Percentiles rank a stretch among this genome's conserved stretches.
phyloP scores from a whole-genome alignment of 2,797 vertebrate species.

The Chelon labrosus region DNA sequence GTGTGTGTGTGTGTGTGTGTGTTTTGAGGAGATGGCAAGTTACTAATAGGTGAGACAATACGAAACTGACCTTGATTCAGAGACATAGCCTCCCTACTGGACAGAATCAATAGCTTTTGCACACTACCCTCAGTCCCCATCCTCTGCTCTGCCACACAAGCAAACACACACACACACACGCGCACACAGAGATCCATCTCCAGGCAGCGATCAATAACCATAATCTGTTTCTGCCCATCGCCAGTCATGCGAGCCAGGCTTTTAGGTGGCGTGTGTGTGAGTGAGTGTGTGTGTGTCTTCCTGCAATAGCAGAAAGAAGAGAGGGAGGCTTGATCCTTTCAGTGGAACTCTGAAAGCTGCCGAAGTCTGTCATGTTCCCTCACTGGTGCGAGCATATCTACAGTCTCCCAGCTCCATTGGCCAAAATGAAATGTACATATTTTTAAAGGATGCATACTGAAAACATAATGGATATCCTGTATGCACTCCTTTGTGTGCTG shows the following conservation, averaged over 20 bases:
- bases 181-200: slow-evolving; percentile 86
- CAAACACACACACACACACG: slow-evolving; percentile 61
- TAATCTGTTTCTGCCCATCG: slow-evolving; percentile 94
- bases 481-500: slow-evolving; percentile 51
- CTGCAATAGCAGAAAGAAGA: slow-evolving; percentile 50
- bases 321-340: slow-evolving; percentile 70
- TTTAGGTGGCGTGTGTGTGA: slow-evolving; percentile 66
- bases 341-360: slow-evolving; percentile 66
- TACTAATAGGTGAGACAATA: slow-evolving; percentile 84
- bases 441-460: slow-evolving; percentile 46
- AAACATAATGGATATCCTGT: slow-evolving; percentile 55
- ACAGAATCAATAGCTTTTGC: slow-evolving; percentile 89
- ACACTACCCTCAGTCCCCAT: slow-evolving; percentile 85
- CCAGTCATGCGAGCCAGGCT: slow-evolving; percentile 92
- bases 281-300: slow-evolving; percentile 34
- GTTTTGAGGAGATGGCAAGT: slow-evolving; percentile 61
- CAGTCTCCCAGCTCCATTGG: slow-evolving; percentile 31
- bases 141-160: slow-evolving; percentile 72
- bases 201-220: slow-evolving; percentile 93
- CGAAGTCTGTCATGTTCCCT: slow-evolving; percentile 65
- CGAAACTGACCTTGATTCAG: slow-evolving; percentile 88
- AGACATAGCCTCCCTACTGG: slow-evolving; percentile 81
- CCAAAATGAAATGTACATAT: slow-evolving; percentile 49
- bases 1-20: slow-evolving; percentile 38
- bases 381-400: slow-evolving; percentile 53